These are phyloP conservation scores for Pasiphila rectangulata DNA, from an alignment of 2,888 invertebrate genomes.

Conservation along the genomic window DNA sequence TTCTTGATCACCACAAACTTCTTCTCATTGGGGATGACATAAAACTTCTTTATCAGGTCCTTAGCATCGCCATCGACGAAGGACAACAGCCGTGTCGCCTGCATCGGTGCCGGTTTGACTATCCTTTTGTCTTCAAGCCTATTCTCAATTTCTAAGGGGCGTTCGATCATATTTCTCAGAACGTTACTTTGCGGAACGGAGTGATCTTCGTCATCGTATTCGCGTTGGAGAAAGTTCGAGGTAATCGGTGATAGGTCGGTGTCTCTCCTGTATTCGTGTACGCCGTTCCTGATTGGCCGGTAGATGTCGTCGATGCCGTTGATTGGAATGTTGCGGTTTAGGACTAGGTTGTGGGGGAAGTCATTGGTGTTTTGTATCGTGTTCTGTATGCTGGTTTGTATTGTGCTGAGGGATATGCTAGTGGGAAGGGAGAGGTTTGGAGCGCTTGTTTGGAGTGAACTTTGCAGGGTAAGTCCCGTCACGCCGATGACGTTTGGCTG, in stretches of 20 bases:
- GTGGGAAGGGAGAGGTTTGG: constrained; percentile 56
- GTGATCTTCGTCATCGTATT: constrained; percentile 69
- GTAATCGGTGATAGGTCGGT: constrained; percentile 59
- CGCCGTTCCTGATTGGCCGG: constrained; percentile 59
- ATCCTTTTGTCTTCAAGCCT: constrained; percentile 64
- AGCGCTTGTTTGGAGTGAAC: constrained; percentile 46
- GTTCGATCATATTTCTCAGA: constrained; percentile 51
- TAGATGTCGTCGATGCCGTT: constrained; percentile 67
- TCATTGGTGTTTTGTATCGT: constrained; percentile 57
- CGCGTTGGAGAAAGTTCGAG: constrained; percentile 62
- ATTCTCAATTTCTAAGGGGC: constrained; percentile 60
- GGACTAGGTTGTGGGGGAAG: constrained; percentile 63
- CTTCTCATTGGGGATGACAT: constrained; percentile 81
- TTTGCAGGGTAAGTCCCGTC: constrained; percentile 50
- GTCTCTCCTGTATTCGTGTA: constrained; percentile 60
- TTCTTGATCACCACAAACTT: constrained; percentile 84
- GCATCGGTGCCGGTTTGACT: constrained; percentile 69
- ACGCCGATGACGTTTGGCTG: constrained; percentile 60
- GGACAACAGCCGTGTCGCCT: constrained; percentile 57
- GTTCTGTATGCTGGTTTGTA: constrained; percentile 57
- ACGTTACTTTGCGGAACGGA: constrained; percentile 52
- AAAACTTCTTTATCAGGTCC: constrained; percentile 61
- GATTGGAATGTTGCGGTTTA: constrained; percentile 53
- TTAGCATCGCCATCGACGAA: constrained; percentile 61
- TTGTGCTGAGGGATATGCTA: constrained; percentile 57